Evolutionary conservation across 2,113 vertebrate species (phyloP), one percentile per base, ranked within the genome.

Genomic region (Empidonax alnorum): DNA sequence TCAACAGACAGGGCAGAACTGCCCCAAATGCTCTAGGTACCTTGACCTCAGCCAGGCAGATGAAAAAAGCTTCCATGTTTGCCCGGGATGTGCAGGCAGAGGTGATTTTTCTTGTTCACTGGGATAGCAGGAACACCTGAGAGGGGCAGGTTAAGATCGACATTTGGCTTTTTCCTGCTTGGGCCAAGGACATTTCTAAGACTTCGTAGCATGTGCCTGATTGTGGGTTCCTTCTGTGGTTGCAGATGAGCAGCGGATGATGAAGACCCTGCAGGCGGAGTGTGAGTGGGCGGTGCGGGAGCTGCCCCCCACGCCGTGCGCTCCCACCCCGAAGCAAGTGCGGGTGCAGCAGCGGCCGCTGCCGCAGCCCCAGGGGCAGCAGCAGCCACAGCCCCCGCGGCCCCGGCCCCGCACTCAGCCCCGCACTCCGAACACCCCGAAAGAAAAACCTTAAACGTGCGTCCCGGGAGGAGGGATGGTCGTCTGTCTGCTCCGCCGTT

Each of bases 391-490:
- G 14, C 88, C 93, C 8, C 95, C 93, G 0, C 87, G 15, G 47
- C 97, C 97, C 21, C 77, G 80, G 67, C 94, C 96, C 7, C 95
- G 97, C 37, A 42, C 71, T 1, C 94, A 91, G 35, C 94, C 62
- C 6, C 73, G 55, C 53, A 28, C 83, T 41, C 94, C 92, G 2
- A 55, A 61, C 39, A 87, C 7, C 9, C 77, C 33, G 0, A 91
- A 63, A n/a, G 77, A 96, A 17, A 59, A 49, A 65, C 67, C 46
- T 18, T 97, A 92, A 94, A 22, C 1, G 0, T 6, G 3, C 42
- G 4, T 2, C 56, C 50, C 14, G 20, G 23, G 12, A 50, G 49
- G 35, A 73, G 24, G 18, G 37, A n/a, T 4, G 2, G 3, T 42
- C n/a, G 9, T 5, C 20, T 53, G 50, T 49, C 35, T 22, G 30